Conservation (phyloP, 2,113 vertebrate genomes). For the Cynoglossus semilaevis region DNA sequence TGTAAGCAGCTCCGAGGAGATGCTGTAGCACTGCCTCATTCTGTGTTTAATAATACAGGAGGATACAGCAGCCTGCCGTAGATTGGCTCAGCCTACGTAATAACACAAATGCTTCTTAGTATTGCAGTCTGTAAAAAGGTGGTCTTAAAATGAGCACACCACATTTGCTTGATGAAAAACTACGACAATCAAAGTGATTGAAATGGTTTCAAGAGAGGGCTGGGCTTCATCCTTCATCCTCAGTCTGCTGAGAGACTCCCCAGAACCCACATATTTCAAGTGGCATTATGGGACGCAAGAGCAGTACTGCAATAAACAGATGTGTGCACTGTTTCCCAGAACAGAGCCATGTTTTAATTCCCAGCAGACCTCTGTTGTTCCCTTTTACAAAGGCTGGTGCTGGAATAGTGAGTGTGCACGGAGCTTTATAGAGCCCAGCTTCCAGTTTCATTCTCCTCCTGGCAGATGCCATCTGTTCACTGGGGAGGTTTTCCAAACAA, state of each 20-base stretch:
- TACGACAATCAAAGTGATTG: constrained; percentile 53
- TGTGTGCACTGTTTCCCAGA: constrained; percentile 49
- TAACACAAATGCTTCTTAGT: constrained; percentile 24
- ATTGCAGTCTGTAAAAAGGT: constrained; percentile 15
- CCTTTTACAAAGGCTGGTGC: constrained; percentile 48
- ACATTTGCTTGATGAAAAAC: constrained; percentile 31
- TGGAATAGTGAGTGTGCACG: constrained; percentile 40
- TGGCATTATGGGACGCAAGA: constrained; percentile 38
- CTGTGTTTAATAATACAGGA: constrained; percentile 50
- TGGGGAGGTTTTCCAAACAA: constrained; percentile 70
- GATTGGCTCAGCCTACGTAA: constrained; percentile 9
- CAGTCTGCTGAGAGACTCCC: constrained; percentile 29
- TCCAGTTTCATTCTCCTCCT: constrained; percentile 64
- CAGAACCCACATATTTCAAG: constrained; percentile 29
- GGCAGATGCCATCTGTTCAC: constrained; percentile 75
- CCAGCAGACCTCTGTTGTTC: constrained; percentile 50
- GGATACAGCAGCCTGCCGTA: constrained; percentile 13
- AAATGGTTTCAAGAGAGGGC: constrained; percentile 27
- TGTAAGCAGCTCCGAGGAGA: constrained; percentile 37
- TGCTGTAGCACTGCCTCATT: constrained; percentile 38
- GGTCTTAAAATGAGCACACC: constrained; percentile 35
- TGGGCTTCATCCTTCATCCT: constrained; percentile 29
- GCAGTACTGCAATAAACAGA: constrained; percentile 54
- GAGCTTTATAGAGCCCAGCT: constrained; percentile 44
- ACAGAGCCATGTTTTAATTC: constrained; percentile 57